Conservation (phyloP, 2,888 invertebrate genomes). For the Terebella lapidaria region DNA sequence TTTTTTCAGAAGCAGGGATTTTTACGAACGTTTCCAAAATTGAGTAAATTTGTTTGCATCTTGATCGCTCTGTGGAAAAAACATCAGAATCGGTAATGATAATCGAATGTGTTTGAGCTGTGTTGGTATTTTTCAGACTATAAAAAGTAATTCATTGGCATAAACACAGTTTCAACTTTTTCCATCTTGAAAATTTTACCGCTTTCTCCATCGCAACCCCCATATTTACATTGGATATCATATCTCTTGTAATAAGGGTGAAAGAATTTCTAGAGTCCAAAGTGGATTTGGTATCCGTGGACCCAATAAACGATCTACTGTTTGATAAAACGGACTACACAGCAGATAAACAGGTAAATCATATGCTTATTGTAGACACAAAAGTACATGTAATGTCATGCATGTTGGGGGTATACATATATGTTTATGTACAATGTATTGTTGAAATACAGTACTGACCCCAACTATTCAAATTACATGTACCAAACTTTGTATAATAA, state of each 20-base stretch:
- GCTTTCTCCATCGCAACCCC: too few relatives aligned
- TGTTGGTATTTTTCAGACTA: neutral
- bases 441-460: too few relatives aligned
- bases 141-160: neutral
- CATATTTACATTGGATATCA: too few relatives aligned
- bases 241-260: too few relatives aligned
- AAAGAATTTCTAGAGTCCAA: slow-evolving; percentile 16
- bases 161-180: too few relatives aligned
- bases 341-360: slow-evolving; percentile 37
- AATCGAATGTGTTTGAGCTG: neutral
- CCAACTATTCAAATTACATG: too few relatives aligned
- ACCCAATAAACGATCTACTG: slow-evolving; percentile 27
- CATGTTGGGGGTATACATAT: too few relatives aligned
- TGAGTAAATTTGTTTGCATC: neutral
- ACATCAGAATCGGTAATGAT: neutral
- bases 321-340: slow-evolving; percentile 39
- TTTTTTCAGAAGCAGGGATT: neutral
- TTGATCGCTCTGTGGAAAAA: neutral
- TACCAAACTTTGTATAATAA: too few relatives aligned
- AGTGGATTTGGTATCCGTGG: slow-evolving; percentile 10
- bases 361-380: too few relatives aligned
- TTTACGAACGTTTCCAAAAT: neutral
- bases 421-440: too few relatives aligned
- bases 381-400: too few relatives aligned
- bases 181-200: too few relatives aligned